Percentiles rank a stretch among this genome's conserved stretches.
phyloP scores from a whole-genome alignment of 1,140 invertebrate species.

The Drosophila tsacasi region DNA sequence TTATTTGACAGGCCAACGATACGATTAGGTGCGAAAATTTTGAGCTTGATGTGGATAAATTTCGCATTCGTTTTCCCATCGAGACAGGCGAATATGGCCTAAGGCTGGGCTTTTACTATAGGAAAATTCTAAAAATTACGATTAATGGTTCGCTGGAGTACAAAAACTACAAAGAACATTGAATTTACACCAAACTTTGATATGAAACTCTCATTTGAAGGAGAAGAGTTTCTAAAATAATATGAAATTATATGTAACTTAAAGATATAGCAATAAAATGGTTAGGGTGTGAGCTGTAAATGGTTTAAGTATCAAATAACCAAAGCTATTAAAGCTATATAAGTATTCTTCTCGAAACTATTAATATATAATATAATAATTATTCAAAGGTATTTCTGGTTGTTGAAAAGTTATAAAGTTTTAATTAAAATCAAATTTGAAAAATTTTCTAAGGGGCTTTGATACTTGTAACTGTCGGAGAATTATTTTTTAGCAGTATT shows the following conservation, averaged over 20 bases:
- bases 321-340: no score
- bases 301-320: not conserved
- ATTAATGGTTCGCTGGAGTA: slow-evolving; percentile 8
- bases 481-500: no score
- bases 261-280: not conserved
- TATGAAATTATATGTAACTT: not conserved
- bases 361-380: not conserved
- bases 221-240: not conserved
- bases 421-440: no score
- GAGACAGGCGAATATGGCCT: not conserved
- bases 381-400: not conserved
- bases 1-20: not conserved
- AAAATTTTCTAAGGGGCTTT: no score
- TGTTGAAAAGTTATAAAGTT: no score
- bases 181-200: not conserved
- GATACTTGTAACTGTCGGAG: no score
- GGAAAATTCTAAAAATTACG: not conserved
- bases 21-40: not conserved
- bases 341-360: no score
- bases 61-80: not conserved
- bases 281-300: no score
- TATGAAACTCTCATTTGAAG: not conserved
- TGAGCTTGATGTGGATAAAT: not conserved
- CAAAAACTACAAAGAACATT: slow-evolving; percentile 8
- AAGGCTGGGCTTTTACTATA: not conserved